A percentile compares a stretch with the other conserved stretches of the same genome.
These are phyloP conservation scores for Leptinotarsa rubiginosa DNA, from an alignment of 2,888 invertebrate genomes.

Conservation along the genomic window DNA sequence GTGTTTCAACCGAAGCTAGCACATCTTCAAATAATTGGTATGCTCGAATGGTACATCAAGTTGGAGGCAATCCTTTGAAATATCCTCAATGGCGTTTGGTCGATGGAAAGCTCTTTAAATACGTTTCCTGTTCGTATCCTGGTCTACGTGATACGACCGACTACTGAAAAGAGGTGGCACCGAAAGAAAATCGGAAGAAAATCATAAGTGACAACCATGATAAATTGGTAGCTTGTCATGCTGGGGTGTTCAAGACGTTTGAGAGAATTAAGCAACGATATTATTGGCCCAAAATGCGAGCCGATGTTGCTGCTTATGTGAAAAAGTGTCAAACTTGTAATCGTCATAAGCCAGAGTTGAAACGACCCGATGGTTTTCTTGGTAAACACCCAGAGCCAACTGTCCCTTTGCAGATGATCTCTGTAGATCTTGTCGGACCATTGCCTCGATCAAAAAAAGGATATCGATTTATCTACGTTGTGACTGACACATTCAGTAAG, in stretches of 20 bases:
- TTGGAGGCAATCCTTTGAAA: constrained; percentile 35
- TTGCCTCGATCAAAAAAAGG: constrained; percentile 7
- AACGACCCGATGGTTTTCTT: constrained; percentile 19
- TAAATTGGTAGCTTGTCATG: constrained; percentile 19
- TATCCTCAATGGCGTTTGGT: constrained; percentile 45
- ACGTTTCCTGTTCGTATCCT: constrained; percentile 34
- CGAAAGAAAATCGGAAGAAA: constrained; percentile 30
- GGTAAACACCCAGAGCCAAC: constrained; percentile 3
- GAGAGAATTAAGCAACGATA: constrained; percentile 8
- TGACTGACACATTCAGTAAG: constrained; percentile 1
- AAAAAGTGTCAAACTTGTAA: constrained; percentile 22
- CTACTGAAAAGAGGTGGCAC: constrained; percentile 45
- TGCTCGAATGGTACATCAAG: constrained; percentile 30
- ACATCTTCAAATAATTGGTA: constrained; percentile 44
- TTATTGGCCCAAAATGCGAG: constrained; percentile 30
- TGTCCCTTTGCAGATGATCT: constrained; percentile 16
- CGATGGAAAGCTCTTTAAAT: constrained; percentile 39
- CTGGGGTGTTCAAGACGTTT: constrained; percentile 28
- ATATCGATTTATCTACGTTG: constrained; percentile 7
- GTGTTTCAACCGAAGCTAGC: not conserved
- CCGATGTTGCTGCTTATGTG: constrained; percentile 24
- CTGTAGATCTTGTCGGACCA: constrained; percentile 11
- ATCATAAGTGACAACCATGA: constrained; percentile 39
- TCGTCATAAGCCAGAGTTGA: constrained; percentile 14
- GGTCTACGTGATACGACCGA: constrained; percentile 33